phyloP scores from a whole-genome alignment of 2,797 vertebrate species.

The Pipistrellus kuhlii region DNA sequence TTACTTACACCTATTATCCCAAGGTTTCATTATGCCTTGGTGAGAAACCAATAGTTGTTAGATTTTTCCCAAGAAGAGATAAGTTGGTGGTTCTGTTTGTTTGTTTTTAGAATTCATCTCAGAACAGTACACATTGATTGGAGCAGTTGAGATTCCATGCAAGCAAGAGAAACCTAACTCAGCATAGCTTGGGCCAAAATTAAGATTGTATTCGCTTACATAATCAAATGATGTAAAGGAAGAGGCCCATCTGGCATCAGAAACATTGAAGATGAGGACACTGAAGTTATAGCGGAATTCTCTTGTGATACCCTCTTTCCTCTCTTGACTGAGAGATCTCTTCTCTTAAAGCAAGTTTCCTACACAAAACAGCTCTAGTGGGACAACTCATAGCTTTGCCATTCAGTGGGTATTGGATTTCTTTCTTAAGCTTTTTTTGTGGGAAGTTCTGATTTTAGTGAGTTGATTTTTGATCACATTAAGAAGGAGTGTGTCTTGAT shows the following conservation, averaged over 20 bases:
- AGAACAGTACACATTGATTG: not conserved
- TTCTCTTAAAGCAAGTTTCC: not conserved
- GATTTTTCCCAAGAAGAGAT: not conserved
- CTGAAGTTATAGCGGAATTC: not conserved
- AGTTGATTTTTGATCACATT: not conserved
- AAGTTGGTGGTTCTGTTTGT: not conserved
- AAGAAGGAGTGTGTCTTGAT: not conserved
- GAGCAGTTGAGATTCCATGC: not conserved
- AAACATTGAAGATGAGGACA: not conserved
- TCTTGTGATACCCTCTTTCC: not conserved
- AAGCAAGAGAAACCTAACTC: not conserved
- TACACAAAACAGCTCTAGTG: not conserved
- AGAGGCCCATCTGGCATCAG: not conserved
- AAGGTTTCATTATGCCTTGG: not conserved
- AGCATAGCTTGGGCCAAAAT: not conserved
- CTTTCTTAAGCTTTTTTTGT: not conserved
- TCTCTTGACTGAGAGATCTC: not conserved
- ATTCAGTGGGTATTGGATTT: not conserved
- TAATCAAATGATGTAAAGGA: not conserved
- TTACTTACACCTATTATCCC: not conserved
- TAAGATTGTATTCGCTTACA: not conserved
- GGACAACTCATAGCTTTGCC: not conserved
- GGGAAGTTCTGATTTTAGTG: not conserved
- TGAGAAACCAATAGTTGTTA: not conserved
- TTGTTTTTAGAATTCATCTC: constrained; percentile 11